phyloP scores from a whole-genome alignment of 2,797 vertebrate genomes.

The Orestias chungarensis region DNA sequence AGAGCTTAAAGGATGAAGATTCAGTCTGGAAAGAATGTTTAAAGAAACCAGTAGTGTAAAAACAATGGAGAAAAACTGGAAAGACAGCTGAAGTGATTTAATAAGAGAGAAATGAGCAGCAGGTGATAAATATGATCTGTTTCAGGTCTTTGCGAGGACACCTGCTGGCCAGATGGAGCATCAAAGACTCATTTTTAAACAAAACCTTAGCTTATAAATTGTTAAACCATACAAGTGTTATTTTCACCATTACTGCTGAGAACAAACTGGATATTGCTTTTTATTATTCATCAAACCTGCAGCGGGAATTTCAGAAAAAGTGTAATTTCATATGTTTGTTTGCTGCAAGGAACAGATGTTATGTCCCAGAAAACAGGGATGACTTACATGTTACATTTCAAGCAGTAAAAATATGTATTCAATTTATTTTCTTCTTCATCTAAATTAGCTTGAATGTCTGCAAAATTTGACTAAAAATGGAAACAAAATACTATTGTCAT shows the following conservation, averaged over 20 bases:
- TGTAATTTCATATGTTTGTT: not conserved
- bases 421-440: not conserved
- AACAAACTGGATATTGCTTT: not conserved
- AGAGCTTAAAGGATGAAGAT: not conserved
- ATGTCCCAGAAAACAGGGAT: no score
- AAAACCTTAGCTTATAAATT: not conserved
- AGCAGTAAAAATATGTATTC: not conserved
- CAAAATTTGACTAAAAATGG: not conserved
- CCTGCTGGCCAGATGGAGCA: constrained; percentile 1
- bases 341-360: no score
- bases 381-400: no score
- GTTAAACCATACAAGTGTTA: not conserved
- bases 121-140: not conserved
- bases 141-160: not conserved
- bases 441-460: not conserved
- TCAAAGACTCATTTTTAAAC: not conserved
- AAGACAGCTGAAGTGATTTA: no score
- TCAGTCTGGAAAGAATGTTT: not conserved
- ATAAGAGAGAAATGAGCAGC: no score
- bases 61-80: not conserved
- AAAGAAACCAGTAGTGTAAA: not conserved
- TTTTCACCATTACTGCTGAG: not conserved
- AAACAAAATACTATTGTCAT: not conserved
- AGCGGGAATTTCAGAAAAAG: not conserved
- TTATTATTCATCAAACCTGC: not conserved